These are phyloP conservation scores for Tor tambroides DNA, from an alignment of 2,113 vertebrate genomes.

Conservation along the genomic window DNA sequence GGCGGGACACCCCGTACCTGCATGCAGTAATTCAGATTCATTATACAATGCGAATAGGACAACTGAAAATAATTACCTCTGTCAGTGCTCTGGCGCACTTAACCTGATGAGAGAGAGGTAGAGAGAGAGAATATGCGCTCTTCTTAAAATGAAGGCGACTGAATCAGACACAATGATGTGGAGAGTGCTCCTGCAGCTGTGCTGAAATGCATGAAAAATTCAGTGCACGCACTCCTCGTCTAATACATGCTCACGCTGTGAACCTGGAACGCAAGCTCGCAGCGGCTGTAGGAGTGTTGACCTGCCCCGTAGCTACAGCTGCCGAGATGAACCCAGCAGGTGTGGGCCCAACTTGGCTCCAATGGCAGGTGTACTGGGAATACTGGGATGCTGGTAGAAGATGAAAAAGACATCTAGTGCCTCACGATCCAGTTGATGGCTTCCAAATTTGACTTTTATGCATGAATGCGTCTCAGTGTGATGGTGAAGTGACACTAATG, in stretches of 20 bases:
- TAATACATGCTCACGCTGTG: slow-evolving; percentile 29
- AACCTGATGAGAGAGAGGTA: slow-evolving; percentile 57
- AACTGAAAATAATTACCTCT: slow-evolving; percentile 49
- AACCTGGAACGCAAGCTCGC: neutral
- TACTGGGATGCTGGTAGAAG: neutral
- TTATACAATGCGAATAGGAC: slow-evolving; percentile 68
- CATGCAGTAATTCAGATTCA: slow-evolving; percentile 68
- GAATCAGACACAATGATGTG: slow-evolving; percentile 33
- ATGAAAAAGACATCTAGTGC: neutral
- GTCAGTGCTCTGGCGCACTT: slow-evolving; percentile 68
- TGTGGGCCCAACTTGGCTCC: slow-evolving; percentile 10
- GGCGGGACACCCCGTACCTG: slow-evolving; percentile 61
- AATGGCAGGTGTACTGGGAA: neutral
- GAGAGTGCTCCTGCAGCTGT: slow-evolving; percentile 28
- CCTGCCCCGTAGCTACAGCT: neutral
- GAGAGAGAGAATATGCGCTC: slow-evolving; percentile 25
- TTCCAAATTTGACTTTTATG: neutral
- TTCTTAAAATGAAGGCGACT: slow-evolving; percentile 16
- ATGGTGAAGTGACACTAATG: neutral
- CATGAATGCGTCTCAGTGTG: neutral
- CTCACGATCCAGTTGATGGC: neutral
- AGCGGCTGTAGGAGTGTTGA: slow-evolving; percentile 14
- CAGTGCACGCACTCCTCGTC: slow-evolving; percentile 16
- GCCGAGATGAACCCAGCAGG: neutral
- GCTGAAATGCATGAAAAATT: slow-evolving; percentile 44